Evolutionary conservation across 2,797 vertebrate genomes (phyloP).

Genomic region (Adrianichthys oophorus): DNA sequence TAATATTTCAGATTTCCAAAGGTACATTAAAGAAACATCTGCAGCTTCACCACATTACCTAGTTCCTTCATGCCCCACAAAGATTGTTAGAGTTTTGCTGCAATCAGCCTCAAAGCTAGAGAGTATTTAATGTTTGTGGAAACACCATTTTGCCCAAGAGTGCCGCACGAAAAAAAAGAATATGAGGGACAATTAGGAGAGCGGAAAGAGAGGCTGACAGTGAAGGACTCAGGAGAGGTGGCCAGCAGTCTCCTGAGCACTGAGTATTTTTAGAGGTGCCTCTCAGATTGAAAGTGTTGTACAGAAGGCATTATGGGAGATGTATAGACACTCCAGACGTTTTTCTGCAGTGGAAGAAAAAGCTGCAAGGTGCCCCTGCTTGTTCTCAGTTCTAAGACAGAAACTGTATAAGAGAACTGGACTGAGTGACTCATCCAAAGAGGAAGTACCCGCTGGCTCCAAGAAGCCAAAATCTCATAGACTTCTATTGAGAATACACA

Average conservation of each 20-base stretch:
- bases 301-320: neutral
- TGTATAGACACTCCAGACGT: no score
- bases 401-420: neutral
- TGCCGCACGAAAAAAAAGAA: no score
- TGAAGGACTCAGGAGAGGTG: slow-evolving; percentile 31
- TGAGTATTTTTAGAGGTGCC: slow-evolving; percentile 54
- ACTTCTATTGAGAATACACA: no score
- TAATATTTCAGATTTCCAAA: slow-evolving; percentile 21
- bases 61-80: slow-evolving; percentile 25
- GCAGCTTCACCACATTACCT: slow-evolving; percentile 17
- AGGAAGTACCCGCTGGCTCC: no score
- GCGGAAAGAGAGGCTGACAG: slow-evolving; percentile 39
- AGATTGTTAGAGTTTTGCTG: slow-evolving; percentile 26
- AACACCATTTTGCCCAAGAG: no score
- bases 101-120: slow-evolving; percentile 43
- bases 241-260: slow-evolving; percentile 46
- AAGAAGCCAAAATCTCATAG: no score
- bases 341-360: neutral
- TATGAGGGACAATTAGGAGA: slow-evolving; percentile 29
- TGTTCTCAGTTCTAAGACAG: neutral
- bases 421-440: no score
- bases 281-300: slow-evolving; percentile 19
- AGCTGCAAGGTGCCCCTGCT: neutral
- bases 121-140: no score
- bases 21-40: slow-evolving; percentile 33